A percentile compares a stretch with the other conserved stretches of the same genome.
Evolutionary conservation across 2,888 invertebrate species (phyloP).

Genomic region (Saturnia japonica): DNA sequence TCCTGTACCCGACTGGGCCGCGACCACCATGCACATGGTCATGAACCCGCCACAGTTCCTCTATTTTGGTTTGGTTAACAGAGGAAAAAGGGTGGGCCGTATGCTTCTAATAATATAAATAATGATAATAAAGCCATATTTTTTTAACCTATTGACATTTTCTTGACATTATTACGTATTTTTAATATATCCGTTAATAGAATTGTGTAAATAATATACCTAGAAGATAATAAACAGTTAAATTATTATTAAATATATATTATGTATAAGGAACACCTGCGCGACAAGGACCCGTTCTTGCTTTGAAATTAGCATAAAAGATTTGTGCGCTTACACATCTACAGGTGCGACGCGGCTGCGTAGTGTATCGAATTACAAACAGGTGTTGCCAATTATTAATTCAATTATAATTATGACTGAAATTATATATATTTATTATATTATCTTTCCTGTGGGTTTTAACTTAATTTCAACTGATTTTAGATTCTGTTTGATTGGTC

Average conservation of each 20-base stretch:
- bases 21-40: no score
- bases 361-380: slow-evolving; percentile 11
- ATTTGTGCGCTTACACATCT: neutral
- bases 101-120: no score
- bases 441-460: neutral
- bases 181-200: neutral
- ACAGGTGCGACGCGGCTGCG: neutral
- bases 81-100: no score
- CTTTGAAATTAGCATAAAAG: slow-evolving; percentile 10
- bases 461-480: neutral
- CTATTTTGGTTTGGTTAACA: no score
- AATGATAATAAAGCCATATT: no score
- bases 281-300: neutral
- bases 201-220: neutral
- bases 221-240: neutral
- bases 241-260: slow-evolving; percentile 9
- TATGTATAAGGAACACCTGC: slow-evolving; percentile 10
- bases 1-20: no score
- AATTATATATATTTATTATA: neutral
- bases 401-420: neutral
- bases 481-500: no score
- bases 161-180: neutral
- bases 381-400: slow-evolving; percentile 13
- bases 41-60: no score
- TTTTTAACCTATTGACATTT: neutral